Evolutionary conservation across 2,113 vertebrate genomes (phyloP).

Genomic region (Micronisus gabar): DNA sequence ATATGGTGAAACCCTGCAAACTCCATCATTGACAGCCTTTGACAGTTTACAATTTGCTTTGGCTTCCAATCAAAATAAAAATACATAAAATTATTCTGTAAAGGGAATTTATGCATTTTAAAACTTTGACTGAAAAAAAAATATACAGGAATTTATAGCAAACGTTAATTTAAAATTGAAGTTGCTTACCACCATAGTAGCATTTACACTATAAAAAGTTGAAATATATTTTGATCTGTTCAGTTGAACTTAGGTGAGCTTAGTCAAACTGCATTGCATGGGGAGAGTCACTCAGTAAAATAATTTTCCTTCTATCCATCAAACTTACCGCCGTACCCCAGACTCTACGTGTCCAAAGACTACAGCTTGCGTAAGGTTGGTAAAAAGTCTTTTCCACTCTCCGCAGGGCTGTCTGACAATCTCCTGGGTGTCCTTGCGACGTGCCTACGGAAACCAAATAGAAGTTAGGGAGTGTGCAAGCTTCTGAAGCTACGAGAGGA

Average conservation of each 20-base stretch:
- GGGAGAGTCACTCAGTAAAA: background rate
- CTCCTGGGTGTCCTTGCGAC: background rate
- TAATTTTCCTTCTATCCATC: background rate
- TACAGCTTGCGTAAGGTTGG: too few relatives aligned
- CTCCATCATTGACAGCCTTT: background rate
- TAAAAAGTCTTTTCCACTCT: background rate
- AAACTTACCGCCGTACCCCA: background rate
- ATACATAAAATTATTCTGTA: background rate
- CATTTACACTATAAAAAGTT: background rate
- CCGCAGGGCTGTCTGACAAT: background rate
- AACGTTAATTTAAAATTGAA: background rate
- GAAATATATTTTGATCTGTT: background rate
- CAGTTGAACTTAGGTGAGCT: background rate
- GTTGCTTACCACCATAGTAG: background rate
- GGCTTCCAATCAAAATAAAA: background rate
- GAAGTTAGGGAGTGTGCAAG: background rate
- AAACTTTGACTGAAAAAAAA: background rate
- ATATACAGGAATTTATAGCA: background rate
- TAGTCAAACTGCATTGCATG: background rate
- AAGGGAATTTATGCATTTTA: background rate
- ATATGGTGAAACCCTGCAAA: background rate
- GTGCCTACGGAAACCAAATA: accelerated
- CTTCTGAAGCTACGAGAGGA: background rate
- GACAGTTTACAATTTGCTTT: background rate
- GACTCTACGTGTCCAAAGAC: background rate